Conservation (phyloP, 2,888 invertebrate genomes). For the Ectemnius continuus region DNA sequence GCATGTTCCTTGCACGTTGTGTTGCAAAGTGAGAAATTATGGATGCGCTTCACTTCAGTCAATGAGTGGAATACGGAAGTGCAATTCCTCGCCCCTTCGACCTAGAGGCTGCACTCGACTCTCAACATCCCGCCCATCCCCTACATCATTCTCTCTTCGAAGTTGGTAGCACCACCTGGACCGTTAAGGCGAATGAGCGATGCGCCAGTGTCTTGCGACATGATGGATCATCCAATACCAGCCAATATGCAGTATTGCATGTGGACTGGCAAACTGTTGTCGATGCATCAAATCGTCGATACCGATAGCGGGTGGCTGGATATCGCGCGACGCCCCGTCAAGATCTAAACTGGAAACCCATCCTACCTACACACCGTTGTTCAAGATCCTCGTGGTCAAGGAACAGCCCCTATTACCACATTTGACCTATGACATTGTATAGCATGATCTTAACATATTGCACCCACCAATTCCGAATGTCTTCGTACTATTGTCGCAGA, state of each 20-base stretch:
- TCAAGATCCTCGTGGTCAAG: slow-evolving; percentile 28
- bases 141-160: slow-evolving; percentile 42
- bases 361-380: neutral
- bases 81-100: slow-evolving; percentile 28
- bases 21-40: slow-evolving; percentile 51
- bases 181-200: slow-evolving; percentile 72
- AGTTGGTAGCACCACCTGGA: slow-evolving; percentile 67
- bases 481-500: neutral
- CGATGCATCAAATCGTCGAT: slow-evolving; percentile 69
- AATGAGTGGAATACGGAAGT: slow-evolving; percentile 52
- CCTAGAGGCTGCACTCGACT: neutral
- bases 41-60: slow-evolving; percentile 60
- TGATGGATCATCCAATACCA: slow-evolving; percentile 73
- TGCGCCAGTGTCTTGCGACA: slow-evolving; percentile 67
- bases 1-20: slow-evolving; percentile 15
- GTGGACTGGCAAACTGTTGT: slow-evolving; percentile 69
- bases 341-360: neutral
- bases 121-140: neutral
- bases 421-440: neutral
- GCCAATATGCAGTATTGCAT: slow-evolving; percentile 71
- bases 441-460: neutral
- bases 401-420: slow-evolving; percentile 20
- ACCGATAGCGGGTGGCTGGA: slow-evolving; percentile 19
- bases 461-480: neutral
- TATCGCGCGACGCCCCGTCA: neutral